These are phyloP conservation scores for Crotalus tigris DNA, from an alignment of 2,113 vertebrate species.

Conservation along the genomic window DNA sequence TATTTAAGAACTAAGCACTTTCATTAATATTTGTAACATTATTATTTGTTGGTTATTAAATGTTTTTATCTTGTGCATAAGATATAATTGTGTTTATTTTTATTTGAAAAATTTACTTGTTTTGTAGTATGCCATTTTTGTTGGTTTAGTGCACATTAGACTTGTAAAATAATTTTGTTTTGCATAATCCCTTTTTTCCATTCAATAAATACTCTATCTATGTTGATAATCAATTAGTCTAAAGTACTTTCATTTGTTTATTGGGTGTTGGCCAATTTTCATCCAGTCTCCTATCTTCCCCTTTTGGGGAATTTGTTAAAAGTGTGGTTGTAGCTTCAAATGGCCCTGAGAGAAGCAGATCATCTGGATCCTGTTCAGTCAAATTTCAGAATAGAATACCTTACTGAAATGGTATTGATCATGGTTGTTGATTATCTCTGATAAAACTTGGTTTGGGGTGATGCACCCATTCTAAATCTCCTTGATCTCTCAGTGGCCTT, in stretches of 20 bases:
- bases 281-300: not conserved
- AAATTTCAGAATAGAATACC: not conserved
- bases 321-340: not conserved
- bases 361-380: not conserved
- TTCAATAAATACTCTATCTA: constrained; percentile 24
- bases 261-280: not conserved
- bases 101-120: not conserved
- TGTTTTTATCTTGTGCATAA: constrained; percentile 7
- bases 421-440: not conserved
- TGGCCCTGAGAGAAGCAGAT: not conserved
- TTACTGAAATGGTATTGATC: not conserved
- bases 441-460: not conserved
- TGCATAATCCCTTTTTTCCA: constrained; percentile 2
- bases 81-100: not conserved
- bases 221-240: constrained; percentile 20
- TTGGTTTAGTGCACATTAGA: constrained; percentile 26
- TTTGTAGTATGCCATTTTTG: constrained; percentile 14
- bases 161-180: constrained; percentile 22
- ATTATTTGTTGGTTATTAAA: not conserved
- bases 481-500: not conserved
- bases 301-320: not conserved
- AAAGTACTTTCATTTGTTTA: not conserved
- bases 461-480: not conserved
- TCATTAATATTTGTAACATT: not conserved
- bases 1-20: not conserved